These are phyloP conservation scores for Oreochromis tanganicae DNA, from an alignment of 2,113 vertebrate genomes.

Conservation along the genomic window DNA sequence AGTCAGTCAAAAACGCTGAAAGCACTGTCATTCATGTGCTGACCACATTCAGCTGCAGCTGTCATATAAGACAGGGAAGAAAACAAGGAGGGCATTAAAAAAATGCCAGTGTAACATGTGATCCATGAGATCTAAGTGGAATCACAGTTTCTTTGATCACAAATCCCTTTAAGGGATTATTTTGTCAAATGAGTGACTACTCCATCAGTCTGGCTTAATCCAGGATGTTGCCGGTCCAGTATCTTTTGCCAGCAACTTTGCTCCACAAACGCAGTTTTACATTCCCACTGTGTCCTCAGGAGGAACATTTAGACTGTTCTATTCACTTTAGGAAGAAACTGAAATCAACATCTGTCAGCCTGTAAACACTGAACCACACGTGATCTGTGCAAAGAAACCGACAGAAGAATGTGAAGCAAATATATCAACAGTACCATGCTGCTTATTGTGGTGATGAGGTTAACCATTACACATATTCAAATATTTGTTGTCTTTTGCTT, in stretches of 20 bases:
- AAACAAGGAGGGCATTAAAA: background rate
- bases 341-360: background rate
- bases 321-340: conserved; percentile 4
- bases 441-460: background rate
- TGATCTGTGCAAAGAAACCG: background rate
- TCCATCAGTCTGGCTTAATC: background rate
- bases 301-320: conserved; percentile 28
- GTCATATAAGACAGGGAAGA: background rate
- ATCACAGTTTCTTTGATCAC: conserved; percentile 34
- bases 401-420: background rate
- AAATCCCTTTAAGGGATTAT: conserved; percentile 32
- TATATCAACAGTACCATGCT: background rate
- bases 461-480: background rate
- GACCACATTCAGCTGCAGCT: conserved; percentile 19
- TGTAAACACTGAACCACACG: background rate
- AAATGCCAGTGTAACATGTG: background rate
- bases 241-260: conserved; percentile 43
- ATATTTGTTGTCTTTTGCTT: background rate
- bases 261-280: conserved; percentile 19
- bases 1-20: conserved; percentile 21
- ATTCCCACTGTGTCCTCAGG: conserved; percentile 24
- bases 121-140: background rate
- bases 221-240: background rate
- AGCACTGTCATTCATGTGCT: background rate
- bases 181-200: background rate